A percentile compares a stretch with the other conserved stretches of the same genome.
Conservation (phyloP, 1,140 invertebrate genomes). For the Reticulitermes speratus region DNA sequence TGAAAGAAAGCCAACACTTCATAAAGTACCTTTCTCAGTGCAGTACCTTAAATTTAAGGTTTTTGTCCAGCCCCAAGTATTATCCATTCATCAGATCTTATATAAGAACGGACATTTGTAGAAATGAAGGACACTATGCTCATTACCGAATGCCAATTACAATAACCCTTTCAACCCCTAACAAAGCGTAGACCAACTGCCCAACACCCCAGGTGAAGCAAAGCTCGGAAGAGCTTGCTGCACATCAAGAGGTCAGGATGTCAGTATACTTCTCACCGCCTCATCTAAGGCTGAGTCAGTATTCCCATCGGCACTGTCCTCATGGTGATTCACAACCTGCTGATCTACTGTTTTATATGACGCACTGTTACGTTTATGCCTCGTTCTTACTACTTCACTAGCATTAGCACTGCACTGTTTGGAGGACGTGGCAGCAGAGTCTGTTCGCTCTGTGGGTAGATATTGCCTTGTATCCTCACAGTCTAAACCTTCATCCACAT, state of each 20-base stretch:
- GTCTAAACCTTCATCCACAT: constrained; percentile 6
- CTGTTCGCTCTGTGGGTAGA: neutral
- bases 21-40: neutral
- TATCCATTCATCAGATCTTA: neutral
- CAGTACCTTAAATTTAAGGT: neutral
- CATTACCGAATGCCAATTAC: neutral
- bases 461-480: constrained; percentile 6
- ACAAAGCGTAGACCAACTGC: neutral
- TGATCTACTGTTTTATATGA: neutral
- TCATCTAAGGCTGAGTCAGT: constrained; percentile 32
- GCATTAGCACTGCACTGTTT: neutral
- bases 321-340: constrained; percentile 12
- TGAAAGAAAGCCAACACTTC: neutral
- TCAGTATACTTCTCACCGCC: constrained; percentile 32
- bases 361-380: constrained; percentile 5
- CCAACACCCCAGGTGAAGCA: neutral
- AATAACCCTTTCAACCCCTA: neutral
- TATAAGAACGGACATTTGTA: neutral
- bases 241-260: constrained; percentile 33
- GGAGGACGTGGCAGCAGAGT: neutral
- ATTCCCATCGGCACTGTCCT: neutral
- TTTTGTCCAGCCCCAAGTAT: neutral
- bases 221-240: constrained; percentile 12
- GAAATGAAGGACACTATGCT: neutral
- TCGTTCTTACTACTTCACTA: neutral